Conservation (phyloP, 2,113 vertebrate species). For the Globicephala melas region DNA sequence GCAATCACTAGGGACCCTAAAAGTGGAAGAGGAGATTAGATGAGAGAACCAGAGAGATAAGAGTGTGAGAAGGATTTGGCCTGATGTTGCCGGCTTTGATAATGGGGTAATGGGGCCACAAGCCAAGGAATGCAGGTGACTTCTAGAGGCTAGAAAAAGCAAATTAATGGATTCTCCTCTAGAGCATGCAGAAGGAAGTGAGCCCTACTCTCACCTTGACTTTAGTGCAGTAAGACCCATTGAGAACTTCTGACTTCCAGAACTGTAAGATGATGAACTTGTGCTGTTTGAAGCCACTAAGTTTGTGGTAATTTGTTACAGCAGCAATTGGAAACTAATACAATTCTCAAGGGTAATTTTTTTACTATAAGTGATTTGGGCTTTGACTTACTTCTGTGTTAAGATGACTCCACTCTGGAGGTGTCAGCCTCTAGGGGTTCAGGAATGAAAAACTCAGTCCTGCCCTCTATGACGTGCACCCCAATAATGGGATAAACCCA, state of each 20-base stretch:
- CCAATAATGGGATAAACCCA: not conserved
- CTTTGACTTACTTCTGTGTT: not conserved
- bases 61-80: not conserved
- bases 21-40: not conserved
- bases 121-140: not conserved
- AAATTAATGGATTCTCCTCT: not conserved
- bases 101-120: not conserved
- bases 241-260: not conserved
- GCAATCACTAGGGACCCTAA: not conserved
- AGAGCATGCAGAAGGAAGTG: not conserved
- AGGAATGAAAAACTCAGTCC: not conserved
- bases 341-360: not conserved
- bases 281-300: not conserved
- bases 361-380: not conserved
- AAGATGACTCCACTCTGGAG: not conserved
- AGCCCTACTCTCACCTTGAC: not conserved
- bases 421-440: not conserved
- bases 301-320: not conserved
- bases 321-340: not conserved
- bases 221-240: not conserved
- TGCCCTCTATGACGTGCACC: rapidly evolving
- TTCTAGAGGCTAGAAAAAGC: not conserved
- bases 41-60: not conserved
- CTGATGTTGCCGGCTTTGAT: not conserved
- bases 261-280: not conserved